Evolutionary conservation across 1,140 invertebrate species (phyloP).

Genomic region (Bombus consobrinus): DNA sequence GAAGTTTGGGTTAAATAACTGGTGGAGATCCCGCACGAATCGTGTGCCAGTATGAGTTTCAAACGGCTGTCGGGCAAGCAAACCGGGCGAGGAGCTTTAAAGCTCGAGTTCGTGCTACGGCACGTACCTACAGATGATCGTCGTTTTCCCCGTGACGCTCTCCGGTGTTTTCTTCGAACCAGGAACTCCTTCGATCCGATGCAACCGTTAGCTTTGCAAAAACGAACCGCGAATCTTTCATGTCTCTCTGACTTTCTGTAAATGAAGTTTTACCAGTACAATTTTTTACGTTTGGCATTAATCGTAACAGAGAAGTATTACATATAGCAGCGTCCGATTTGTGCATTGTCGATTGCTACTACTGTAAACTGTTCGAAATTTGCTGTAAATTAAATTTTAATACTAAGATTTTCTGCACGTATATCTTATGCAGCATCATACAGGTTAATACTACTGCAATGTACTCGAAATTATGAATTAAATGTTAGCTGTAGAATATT

Average conservation of each 20-base stretch:
- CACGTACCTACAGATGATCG: slow-evolving; percentile 62
- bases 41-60: background rate
- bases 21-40: background rate
- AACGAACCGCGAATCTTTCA: slow-evolving; percentile 64
- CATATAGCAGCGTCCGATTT: background rate
- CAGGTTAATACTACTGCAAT: no score
- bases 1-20: slow-evolving; percentile 18
- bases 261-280: slow-evolving; percentile 3
- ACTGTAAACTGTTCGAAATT: background rate
- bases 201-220: background rate
- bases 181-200: background rate
- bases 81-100: background rate
- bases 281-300: background rate
- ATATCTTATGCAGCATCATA: no score
- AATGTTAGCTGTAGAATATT: no score
- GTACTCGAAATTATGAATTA: no score
- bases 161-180: no score
- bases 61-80: background rate
- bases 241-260: slow-evolving; percentile 69
- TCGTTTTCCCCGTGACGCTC: background rate
- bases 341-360: background rate
- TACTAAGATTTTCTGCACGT: background rate
- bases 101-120: slow-evolving; percentile 47
- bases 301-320: no score
- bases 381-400: background rate